Base-by-base conservation (phyloP, 2,888 invertebrate species). In the Luperina testacea region DNA sequence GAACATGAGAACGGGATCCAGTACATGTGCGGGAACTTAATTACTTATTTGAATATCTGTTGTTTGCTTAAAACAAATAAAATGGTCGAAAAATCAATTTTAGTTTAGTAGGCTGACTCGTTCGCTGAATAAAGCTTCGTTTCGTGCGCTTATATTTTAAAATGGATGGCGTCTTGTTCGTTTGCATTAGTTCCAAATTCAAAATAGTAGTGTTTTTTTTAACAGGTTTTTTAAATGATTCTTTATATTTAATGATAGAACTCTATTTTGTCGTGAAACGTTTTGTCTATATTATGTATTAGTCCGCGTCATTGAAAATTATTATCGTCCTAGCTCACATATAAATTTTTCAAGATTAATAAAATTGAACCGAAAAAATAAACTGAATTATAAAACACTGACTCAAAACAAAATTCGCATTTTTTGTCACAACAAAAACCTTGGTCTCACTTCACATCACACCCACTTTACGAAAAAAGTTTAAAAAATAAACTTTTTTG, bases 401-500 rank as follows among this genome's bases (percentile, higher is more conserved):
- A 78, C 67, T 64, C 38, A 73, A 77, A 76, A 80, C 42, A 51
- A 61, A 67, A 45, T 73, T 57, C 27, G 32, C 59, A 75, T 61
- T 45, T 67, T 68, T 70, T 61, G 38, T 59, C 68, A 57, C 48
- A 32, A 75, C 13, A 67, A 64, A 64, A 72, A 71, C 73, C 42
- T 75, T 79, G 0, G 61, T 76, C 11, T 75, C 88, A 88, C 88
- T 78, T 88, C 90, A 88, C 82, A 79, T 74, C 84, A 89, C 68
- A 81, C 42, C 68, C 72, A 72, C 70, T 64, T 63, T 3, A 63
- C 42, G 72, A 69, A 75, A 78, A 59, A 69, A 11, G n/a, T 27
- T 63, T 48, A 42, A 27, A 67, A 79, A 42, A 75, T 32, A 53
- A 53, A 70, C 64, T 70, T 63, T 81, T 69, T 80, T 51, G 42